phyloP scores from a whole-genome alignment of 1,140 invertebrate genomes.

The Mya arenaria region DNA sequence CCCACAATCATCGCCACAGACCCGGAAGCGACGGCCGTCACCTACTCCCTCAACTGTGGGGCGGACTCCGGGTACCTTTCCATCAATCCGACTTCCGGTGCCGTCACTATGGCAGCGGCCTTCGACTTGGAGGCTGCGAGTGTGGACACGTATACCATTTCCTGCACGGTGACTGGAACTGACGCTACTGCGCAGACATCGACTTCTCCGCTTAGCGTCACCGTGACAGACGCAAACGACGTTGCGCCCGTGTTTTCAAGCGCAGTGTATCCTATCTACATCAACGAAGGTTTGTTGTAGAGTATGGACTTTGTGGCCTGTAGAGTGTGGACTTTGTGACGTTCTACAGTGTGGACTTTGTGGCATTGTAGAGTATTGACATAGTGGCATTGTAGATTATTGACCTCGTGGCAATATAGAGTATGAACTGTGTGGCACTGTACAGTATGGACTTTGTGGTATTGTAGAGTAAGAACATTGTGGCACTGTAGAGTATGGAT shows the following conservation, averaged over 20 bases:
- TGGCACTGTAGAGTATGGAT: no score
- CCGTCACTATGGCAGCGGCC: conserved; percentile 36
- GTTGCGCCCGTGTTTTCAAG: conserved; percentile 71
- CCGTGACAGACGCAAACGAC: conserved; percentile 65
- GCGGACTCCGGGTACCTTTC: conserved; percentile 16
- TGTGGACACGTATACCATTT: conserved; percentile 20
- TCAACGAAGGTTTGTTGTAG: conserved; percentile 87
- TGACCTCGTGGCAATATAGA: no score
- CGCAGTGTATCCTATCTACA: conserved; percentile 88
- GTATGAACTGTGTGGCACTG: no score
- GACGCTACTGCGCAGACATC: conserved; percentile 38
- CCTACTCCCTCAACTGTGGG: conserved; percentile 12
- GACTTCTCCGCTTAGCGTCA: conserved; percentile 53
- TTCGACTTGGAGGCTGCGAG: conserved; percentile 27
- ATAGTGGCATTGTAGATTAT: no score
- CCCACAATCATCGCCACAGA: conserved; percentile 23
- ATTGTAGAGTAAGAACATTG: no score
- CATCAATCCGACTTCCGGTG: conserved; percentile 18
- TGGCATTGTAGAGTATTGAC: no score
- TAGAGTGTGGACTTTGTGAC: no score
- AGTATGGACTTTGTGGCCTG: no score
- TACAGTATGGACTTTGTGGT: no score
- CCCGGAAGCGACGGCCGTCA: conserved; percentile 17
- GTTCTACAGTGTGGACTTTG: no score
- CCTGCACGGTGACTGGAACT: conserved; percentile 22